Base-by-base conservation (phyloP, 2,113 vertebrate genomes). In the Guaruba guarouba region DNA sequence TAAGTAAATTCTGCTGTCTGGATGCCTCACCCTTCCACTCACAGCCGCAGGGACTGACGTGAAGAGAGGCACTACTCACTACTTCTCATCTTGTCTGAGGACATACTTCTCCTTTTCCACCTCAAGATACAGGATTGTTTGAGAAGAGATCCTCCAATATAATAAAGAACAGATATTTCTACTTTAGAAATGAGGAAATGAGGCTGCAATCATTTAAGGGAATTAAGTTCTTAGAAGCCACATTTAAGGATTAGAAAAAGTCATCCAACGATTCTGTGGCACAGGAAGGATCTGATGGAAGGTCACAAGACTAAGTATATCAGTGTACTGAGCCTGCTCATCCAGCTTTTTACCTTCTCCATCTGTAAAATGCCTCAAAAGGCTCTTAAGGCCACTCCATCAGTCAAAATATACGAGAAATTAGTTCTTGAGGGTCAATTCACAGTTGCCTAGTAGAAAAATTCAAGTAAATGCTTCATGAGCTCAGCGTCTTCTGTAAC, bases 11-110 rank as follows among this genome's bases (percentile, higher is more conserved):
- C 35, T 74, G 8, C 75, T 88, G 55, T 20, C 28, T 81, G 25
- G 2, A 0, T 17, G 15, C 48, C 64, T 64, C 31, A 6, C 22
- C 22, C 77, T 88, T 74, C 54, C 16, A 23, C 16, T 77, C 44
- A 11, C 13, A 61, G 3, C 24, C 0, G 0, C 11, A 35, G 44
- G 48, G 29, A 19, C 46, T 71, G 29, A 13, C 1, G 5, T 39
- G 20, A 57, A 64, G 43, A 46, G 12, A 28, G 20, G 11, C 43
- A 66, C 41, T 57, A 29, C 63, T 85, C 13, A 1, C 49, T 67
- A 7, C 37, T 57, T 6, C 24, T 59, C 61, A 8, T 41, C 46
- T 43, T 48, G 37, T 57, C 59, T 37, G 14, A 93, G 16, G 24
- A 37, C 9, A n/a, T 51, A 64, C 33, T 66, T 19, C 57, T 81